Base-by-base conservation (phyloP, 2,797 vertebrate genomes). In the Parambassis ranga region DNA sequence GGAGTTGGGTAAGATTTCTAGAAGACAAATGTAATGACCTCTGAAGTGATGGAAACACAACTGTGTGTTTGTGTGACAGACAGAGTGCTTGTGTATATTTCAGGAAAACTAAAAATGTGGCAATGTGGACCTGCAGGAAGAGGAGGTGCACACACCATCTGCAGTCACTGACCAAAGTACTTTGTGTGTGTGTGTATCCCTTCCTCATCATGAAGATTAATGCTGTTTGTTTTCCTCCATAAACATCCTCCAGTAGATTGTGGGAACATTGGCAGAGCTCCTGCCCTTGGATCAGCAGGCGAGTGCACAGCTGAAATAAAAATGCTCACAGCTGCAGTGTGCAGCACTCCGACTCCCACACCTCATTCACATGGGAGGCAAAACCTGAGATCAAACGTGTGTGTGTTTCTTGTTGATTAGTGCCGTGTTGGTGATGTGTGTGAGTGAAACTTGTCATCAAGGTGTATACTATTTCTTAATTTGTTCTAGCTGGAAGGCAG, bases 201-300 rank as follows among this genome's bases (percentile, higher is more conserved):
- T 10, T 47, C 47, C 58, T 71, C 26, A 0, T 77, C 66, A 56
- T 66, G 51, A 75, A 77, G 74, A 79, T 80, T 41, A 69, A 83
- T 77, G 59, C 60, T 68, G 75, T 77, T 80, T 66, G 77, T 76
- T 81, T 71, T 73, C 31, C 51, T 50, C 66, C 71, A 52, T 50
- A 74, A 77, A 77, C 70, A 76, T 84, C 59, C 46, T 72, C 37
- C 31, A 62, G 18, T 47, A 31, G 47, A 73, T 58, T 61, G 52
- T 66, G 60, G 52, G 75, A 65, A 75, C 44, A 30, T 23, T 62
- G 68, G 70, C 66, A 62, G 38, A 36, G 61, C 50, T 70, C 33
- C 43, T 69, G 65, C 55, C 51, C 46, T 64, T 56, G 65, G 70
- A 73, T 79, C 64, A 49, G 44, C 27, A 53, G 75, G 42, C 27